Conservation (phyloP, 2,888 invertebrate species). For the Atethmia centrago region DNA sequence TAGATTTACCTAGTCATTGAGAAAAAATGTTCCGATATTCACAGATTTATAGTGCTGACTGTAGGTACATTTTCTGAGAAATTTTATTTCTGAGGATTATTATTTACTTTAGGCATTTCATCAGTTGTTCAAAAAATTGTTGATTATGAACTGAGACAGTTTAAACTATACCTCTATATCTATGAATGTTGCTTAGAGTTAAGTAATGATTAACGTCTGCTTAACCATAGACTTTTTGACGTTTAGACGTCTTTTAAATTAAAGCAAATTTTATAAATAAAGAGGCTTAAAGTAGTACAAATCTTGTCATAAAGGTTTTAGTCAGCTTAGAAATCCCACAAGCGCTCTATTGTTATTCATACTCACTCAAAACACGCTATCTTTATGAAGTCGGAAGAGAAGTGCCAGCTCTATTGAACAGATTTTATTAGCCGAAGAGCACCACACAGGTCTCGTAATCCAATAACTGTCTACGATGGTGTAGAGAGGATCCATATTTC, state of each 20-base stretch:
- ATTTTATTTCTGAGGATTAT: not conserved
- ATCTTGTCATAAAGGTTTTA: too few species aligned
- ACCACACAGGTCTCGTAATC: constrained; percentile 66
- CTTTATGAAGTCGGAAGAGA: constrained; percentile 49
- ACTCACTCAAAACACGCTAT: constrained; percentile 29
- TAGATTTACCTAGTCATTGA: not conserved
- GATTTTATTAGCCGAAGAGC: constrained; percentile 62
- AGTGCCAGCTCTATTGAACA: constrained; percentile 55
- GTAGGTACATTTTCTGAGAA: not conserved
- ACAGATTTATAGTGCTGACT: not conserved
- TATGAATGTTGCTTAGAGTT: too few species aligned
- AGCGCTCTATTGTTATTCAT: constrained; percentile 35
- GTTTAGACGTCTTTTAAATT: too few species aligned
- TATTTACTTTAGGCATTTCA: not conserved
- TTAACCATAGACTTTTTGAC: too few species aligned
- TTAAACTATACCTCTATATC: too few species aligned
- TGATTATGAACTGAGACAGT: too few species aligned
- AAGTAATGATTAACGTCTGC: too few species aligned
- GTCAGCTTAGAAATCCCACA: not conserved
- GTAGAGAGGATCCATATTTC: constrained; percentile 63
- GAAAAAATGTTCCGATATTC: not conserved
- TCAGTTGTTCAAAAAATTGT: not conserved
- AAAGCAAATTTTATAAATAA: too few species aligned
- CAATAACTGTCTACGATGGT: constrained; percentile 69
- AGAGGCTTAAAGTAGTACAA: too few species aligned